These are phyloP conservation scores for Drosophila prosaltans DNA, from an alignment of 1,140 invertebrate species.

Conservation along the genomic window DNA sequence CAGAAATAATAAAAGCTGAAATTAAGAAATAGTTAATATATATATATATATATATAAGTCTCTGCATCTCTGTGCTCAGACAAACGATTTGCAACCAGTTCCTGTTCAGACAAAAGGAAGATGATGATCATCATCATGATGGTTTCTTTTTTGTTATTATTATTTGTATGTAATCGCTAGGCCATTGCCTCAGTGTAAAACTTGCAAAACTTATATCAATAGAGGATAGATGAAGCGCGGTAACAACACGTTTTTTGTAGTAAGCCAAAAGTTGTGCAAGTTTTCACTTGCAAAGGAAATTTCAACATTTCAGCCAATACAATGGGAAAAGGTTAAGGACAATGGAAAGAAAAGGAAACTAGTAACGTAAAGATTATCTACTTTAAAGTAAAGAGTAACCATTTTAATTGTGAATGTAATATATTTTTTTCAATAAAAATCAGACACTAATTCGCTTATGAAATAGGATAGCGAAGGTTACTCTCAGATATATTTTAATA, in stretches of 20 bases:
- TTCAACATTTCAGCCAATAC: slow-evolving; percentile 33
- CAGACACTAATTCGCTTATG: too few relatives aligned
- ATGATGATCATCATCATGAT: slow-evolving; percentile 52
- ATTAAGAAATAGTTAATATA: slow-evolving; percentile 51
- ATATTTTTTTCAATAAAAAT: too few relatives aligned
- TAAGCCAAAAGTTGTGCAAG: slow-evolving; percentile 49
- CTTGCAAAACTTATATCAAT: slow-evolving; percentile 49
- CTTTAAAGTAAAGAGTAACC: too few relatives aligned
- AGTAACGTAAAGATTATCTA: too few relatives aligned
- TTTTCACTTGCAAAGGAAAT: slow-evolving; percentile 36
- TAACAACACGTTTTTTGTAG: slow-evolving; percentile 53
- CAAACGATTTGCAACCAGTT: slow-evolving; percentile 56
- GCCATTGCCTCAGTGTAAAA: slow-evolving; percentile 44
- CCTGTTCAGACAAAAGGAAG: slow-evolving; percentile 63
- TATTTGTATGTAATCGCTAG: slow-evolving; percentile 43
- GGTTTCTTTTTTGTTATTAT: slow-evolving; percentile 30
- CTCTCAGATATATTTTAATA: too few relatives aligned
- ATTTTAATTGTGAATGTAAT: too few relatives aligned
- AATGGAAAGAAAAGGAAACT: slow-evolving; percentile 9
- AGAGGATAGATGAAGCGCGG: slow-evolving; percentile 25
- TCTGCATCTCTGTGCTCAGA: background rate
- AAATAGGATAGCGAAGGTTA: too few relatives aligned
- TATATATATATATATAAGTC: slow-evolving; percentile 15
- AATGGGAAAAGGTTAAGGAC: slow-evolving; percentile 56
- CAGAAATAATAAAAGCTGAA: slow-evolving; percentile 34